Evolutionary conservation across 2,888 invertebrate species (phyloP), one percentile per base, ranked within the genome.

Genomic region (Himalopsyche kuldschensis): DNA sequence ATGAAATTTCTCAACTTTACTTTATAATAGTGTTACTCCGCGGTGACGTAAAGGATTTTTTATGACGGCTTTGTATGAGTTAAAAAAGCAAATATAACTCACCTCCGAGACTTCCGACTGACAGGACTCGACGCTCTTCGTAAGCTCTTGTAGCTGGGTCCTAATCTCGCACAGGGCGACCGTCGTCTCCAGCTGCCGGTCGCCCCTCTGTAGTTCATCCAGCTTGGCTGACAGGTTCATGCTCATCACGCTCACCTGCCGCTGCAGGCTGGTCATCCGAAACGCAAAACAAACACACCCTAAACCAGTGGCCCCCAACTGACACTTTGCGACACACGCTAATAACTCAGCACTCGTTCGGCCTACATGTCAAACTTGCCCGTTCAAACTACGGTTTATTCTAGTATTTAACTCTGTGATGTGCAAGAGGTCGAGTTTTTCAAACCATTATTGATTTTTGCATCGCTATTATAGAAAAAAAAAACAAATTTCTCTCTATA

Each of bases 221-320:
- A 97, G 94, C 93, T 97, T 97, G 89, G 96, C 96, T 92, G 96
- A 95, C 93, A 97, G 94, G 94, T 97, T 97, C 96, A 97, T 97
- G 93, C 97, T 97, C 97, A 97, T 97, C 93, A 97, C 97, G 95
- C 96, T 96, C 94, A 97, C 97, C 96, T 97, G 97, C 94, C 97
- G 96, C 95, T 97, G 97, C 94, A 97, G 96, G 95, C 97, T 97
- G 93, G 88, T 88, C 27, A 69, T 69, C 69, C 69, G 69, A 69
- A 69, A 69, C 69, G 69, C 69, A 69, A 69, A 63, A 81, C 75
- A 81, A 69, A 81, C 81, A 82, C 82, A 79, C 55, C 79, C 82
- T 79, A 31, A 82, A 75, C 81, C 55, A 41, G 75, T 31, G 32
- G 35, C 20, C 24, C 75, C 32, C 79, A 55, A 32, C 69, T 27